Evolutionary conservation across 2,797 vertebrate genomes (phyloP), one percentile per base, ranked within the genome.

Genomic region (Ctenosaura bakeri): DNA sequence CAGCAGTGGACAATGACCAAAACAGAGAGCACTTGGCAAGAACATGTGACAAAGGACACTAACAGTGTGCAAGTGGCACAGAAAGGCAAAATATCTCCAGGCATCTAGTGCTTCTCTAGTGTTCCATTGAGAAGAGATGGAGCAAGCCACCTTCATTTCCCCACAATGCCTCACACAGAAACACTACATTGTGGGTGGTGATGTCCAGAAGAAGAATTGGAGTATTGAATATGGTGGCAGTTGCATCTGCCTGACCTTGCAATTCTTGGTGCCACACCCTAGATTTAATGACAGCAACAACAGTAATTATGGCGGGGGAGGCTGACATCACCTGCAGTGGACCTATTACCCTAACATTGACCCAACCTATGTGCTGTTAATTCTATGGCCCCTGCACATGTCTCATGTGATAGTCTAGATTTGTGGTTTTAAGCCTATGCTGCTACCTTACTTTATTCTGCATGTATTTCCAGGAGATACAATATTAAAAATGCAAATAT

Each of bases 401-500:
- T 59, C 59, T 59, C 16, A 59, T 16, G 59, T 16, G 16, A 18
- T 59, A 89, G 88, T 92, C 42, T 42, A 42, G 42, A 3, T 42
- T 42, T 42, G 42, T 42, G 42, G 42, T 42, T 42, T 42, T 42
- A 42, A 42, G 42, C 42, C 83, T 54, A 86, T 52, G 86, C 20
- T 9, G 54, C 84, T 86, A 66, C 77, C n/a, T n/a, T n/a, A n/a
- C n/a, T n/a, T n/a, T n/a, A n/a, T n/a, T n/a, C n/a, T n/a, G n/a
- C n/a, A n/a, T n/a, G n/a, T n/a, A n/a, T n/a, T n/a, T n/a, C n/a
- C n/a, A n/a, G n/a, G n/a, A n/a, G n/a, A n/a, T n/a, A n/a, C n/a
- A n/a, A n/a, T n/a, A 94, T 85, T 95, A 93, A 91, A 95, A 95
- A 94, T 94, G 93, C 94, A 96, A 95, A 95, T 95, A 89, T 85